Conservation (phyloP, 2,888 invertebrate species). For the Plagiodera versicolora region DNA sequence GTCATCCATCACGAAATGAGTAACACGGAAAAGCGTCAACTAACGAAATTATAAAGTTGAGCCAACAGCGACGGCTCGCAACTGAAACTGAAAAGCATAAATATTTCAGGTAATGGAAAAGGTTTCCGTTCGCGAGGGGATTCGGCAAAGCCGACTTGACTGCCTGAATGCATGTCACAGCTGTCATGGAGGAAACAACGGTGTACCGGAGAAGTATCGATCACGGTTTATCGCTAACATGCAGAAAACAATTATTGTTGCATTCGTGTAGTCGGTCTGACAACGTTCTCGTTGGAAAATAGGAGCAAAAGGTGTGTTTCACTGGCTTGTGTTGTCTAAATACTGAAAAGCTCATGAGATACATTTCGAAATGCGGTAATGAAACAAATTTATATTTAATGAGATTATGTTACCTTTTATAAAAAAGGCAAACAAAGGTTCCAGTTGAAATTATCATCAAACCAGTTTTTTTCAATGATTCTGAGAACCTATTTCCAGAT, state of each 20-base stretch:
- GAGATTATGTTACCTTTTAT: too few relatives aligned
- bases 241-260: constrained; percentile 32
- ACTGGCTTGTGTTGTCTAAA: neutral
- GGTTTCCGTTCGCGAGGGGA: constrained; percentile 32
- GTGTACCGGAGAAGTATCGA: constrained; percentile 22
- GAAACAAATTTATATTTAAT: too few relatives aligned
- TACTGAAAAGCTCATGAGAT: too few relatives aligned
- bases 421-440: too few relatives aligned
- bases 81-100: constrained; percentile 37
- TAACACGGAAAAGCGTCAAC: constrained; percentile 2
- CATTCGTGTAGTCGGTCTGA: constrained; percentile 11
- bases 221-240: constrained; percentile 21
- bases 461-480: too few relatives aligned
- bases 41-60: constrained; percentile 30
- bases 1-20: neutral
- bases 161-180: constrained; percentile 37
- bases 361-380: too few relatives aligned
- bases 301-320: too few relatives aligned
- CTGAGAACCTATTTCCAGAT: too few relatives aligned
- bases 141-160: constrained; percentile 31
- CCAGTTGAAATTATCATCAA: too few relatives aligned
- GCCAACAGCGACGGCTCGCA: constrained; percentile 23
- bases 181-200: constrained; percentile 32
- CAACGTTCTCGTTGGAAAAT: too few relatives aligned
- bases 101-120: constrained; percentile 40